A percentile compares a stretch with the other conserved stretches of the same genome.
These are phyloP conservation scores for Leptodactylus fallax DNA, from an alignment of 2,797 vertebrate species.

Conservation along the genomic window DNA sequence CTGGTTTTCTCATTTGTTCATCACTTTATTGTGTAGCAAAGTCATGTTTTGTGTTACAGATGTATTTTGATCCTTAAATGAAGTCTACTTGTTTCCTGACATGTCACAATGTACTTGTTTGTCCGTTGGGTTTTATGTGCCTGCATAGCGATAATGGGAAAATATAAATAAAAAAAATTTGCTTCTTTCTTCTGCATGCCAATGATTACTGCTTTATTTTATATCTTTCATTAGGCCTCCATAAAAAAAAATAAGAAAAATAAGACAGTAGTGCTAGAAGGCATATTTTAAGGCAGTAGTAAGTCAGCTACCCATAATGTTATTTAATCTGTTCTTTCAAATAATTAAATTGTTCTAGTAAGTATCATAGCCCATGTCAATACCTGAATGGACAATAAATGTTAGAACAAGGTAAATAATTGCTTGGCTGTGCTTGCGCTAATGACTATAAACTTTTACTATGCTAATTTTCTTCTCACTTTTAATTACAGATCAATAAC, in stretches of 20 bases:
- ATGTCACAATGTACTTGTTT: conserved; percentile 44
- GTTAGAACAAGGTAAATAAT: conserved; percentile 84
- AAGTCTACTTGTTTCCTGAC: conserved; percentile 32
- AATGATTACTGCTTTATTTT: conserved; percentile 54
- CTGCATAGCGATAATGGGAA: conserved; percentile 32
- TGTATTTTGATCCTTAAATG: conserved; percentile 35
- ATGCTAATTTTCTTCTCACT: conserved; percentile 91
- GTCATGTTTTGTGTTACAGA: conserved; percentile 27
- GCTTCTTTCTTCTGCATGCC: conserved; percentile 41
- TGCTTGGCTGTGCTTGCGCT: conserved; percentile 80
- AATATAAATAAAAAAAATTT: conserved; percentile 54
- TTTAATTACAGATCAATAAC: conserved; percentile 96
- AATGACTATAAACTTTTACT: conserved; percentile 83
- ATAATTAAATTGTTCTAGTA: conserved; percentile 69
- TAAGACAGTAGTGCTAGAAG: conserved; percentile 14
- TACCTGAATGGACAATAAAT: conserved; percentile 76
- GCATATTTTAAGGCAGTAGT: conserved; percentile 26
- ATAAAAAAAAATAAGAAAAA: conserved; percentile 47
- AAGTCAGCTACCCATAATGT: conserved; percentile 47
- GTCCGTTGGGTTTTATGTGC: conserved; percentile 18
- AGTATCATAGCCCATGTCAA: conserved; percentile 75
- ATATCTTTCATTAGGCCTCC: conserved; percentile 51
- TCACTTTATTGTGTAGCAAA: conserved; percentile 1
- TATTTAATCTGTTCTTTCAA: conserved; percentile 71
- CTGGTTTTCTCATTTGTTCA: not conserved